Conservation (phyloP, 2,888 invertebrate genomes). For the Sesia bembeciformis region DNA sequence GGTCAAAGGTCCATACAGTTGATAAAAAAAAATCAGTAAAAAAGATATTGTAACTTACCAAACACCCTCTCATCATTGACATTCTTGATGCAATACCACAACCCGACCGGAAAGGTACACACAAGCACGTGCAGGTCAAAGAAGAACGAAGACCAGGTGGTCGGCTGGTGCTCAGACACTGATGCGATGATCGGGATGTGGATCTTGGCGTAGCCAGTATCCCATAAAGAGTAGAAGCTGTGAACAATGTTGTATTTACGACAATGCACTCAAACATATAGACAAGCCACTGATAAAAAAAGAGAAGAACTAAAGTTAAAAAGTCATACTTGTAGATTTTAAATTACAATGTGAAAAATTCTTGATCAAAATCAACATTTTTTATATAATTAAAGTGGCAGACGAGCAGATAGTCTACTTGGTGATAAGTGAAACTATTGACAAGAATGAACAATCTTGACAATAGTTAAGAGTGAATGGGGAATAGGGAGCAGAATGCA, state of each 20-base stretch:
- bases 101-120: constrained; percentile 97
- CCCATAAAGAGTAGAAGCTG: constrained; percentile 99
- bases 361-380: no score
- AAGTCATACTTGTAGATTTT: no score
- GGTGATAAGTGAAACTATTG: no score
- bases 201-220: constrained; percentile 99
- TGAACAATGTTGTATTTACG: constrained; percentile 15
- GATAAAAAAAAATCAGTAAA: no score
- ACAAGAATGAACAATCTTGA: no score
- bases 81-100: constrained; percentile 99
- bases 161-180: constrained; percentile 99
- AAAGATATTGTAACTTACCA: constrained; percentile 75
- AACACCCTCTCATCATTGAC: constrained; percentile 98
- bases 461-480: no score
- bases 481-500: no score
- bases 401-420: no score
- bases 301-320: neutral
- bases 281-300: neutral
- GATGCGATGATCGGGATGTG: constrained; percentile 99
- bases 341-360: no score
- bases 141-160: constrained; percentile 99
- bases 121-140: constrained; percentile 98
- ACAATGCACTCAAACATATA: neutral
- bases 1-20: no score
- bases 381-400: no score